Evolutionary conservation across 2,797 vertebrate genomes (phyloP), one percentile per base, ranked within the genome.

Genomic region (Hipposideros larvatus): DNA sequence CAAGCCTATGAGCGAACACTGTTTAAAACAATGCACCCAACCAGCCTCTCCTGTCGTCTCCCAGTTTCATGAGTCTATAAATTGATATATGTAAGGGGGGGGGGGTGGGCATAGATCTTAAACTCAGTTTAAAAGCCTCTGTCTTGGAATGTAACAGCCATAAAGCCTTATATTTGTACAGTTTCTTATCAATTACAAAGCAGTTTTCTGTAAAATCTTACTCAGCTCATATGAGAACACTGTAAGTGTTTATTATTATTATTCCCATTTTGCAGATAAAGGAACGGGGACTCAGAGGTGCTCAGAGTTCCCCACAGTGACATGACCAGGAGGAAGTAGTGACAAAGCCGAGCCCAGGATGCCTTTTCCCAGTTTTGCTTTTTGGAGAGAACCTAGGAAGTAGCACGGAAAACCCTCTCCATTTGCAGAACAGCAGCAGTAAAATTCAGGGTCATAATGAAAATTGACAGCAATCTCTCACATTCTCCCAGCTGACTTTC

Each of bases 401-500:
- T 10, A 24, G 2, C 7, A 18, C 0, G 2, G 37, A 94, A 77
- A 77, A 19, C 2, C 22, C 24, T 19, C 37, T 83, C 21, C 65
- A 34, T 41, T 79, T 77, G 26, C 28, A 90, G 84, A 87, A 66
- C 31, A 88, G 57, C 71, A 61, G 34, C 26, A 86, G 41, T 46
- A 26, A 61, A 90, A 79, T 21, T 28, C 71, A 83, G 91, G 95
- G 71, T 91, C 46, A 53, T 61, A 6, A 74, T 61, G 73, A 90
- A 93, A 93, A 68, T 65, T 57, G 71, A 19, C 53, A 57, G 66
- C 71, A 61, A 80, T 86, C 57, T 66, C 85, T 94, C 41, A 21
- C 59, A 31, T 71, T 19, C 68, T 61, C 15, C 73, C 48, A 71
- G 90, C 70, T 87, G 92, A 26, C 85, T 95, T 95, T 93, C 89